Base-by-base conservation (phyloP, 2,113 vertebrate genomes). In the Psittacara wagleri region DNA sequence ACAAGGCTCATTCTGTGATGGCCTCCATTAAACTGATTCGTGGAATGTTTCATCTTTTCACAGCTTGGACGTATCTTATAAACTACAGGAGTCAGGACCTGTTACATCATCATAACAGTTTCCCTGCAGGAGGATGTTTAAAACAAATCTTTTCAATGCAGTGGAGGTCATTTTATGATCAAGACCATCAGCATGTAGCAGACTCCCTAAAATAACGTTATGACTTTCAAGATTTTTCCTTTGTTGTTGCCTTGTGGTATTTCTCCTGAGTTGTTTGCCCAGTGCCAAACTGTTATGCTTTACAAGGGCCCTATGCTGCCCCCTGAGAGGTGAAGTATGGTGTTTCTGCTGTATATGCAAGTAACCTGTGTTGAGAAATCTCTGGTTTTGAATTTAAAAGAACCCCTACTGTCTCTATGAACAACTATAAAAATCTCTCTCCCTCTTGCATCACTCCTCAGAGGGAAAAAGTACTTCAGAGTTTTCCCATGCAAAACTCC, bases 11-110 rank as follows among this genome's bases (percentile, higher is more conserved):
- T 95, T 86, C 76, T 91, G 1, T 79, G 43, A 78, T 76, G 81
- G 92, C 76, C 64, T 96, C 48, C 86, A 90, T 91, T 89, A 89
- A 82, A 91, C 33, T 84, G 78, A 96, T 94, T 96, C 64, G 66
- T 96, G 55, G 81, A 95, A 94, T 66, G 51, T 86, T 94, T 81
- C 87, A 88, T 94, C 61, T 69, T 95, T 97, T 96, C 74, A 39
- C 63, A 85, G 76, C 61, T 93, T 77, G 51, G 83, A 82, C 39
- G n/a, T 94, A 87, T 48, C 83, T 90, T 93, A 80, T 87, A 88
- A 90, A 97, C 95, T 87, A 83, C 39, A 88, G 54, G 57, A 48
- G 19, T 94, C 88, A 54, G 83, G 51, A 92, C 75, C 67, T 74
- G 86, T 87, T 92, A 41, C 31, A 89, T 96, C 81, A 95, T 95